Percentiles rank a stretch among this genome's conserved stretches.
Evolutionary conservation across 1,140 invertebrate genomes (phyloP).

Genomic region (Drosophila ironensis): DNA sequence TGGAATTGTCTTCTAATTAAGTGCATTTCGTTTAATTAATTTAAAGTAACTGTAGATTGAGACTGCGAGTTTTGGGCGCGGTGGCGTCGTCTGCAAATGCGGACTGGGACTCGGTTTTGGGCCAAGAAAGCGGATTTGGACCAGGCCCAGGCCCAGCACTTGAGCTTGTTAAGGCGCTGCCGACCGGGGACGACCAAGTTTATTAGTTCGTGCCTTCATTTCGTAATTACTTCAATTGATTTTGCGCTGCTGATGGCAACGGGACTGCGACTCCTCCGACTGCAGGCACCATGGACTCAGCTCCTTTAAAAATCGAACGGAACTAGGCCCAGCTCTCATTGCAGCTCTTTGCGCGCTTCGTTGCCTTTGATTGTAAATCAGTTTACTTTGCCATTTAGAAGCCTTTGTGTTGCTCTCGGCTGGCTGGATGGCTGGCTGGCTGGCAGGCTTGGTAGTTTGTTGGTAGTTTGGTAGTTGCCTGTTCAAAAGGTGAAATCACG

Average conservation of each 20-base stretch:
- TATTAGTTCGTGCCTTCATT: conserved; percentile 81
- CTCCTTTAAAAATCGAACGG: conserved; percentile 57
- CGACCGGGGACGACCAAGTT: conserved; percentile 70
- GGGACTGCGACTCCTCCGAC: conserved; percentile 8
- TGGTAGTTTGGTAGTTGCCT: conserved; percentile 39
- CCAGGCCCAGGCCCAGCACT: conserved; percentile 1
- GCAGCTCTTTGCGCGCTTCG: conserved; percentile 74
- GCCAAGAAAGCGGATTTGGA: conserved; percentile 1
- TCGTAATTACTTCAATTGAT: conserved; percentile 81
- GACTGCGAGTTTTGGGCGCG: conserved; percentile 58
- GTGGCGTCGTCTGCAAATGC: conserved; percentile 59
- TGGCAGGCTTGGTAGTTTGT: conserved; percentile 18
- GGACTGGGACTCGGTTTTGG: neutral
- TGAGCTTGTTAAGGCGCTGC: conserved; percentile 56
- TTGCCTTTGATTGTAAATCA: conserved; percentile 80
- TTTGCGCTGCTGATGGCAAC: conserved; percentile 76
- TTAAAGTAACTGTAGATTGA: conserved; percentile 80
- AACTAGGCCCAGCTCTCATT: conserved; percentile 46
- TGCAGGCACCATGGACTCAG: neutral
- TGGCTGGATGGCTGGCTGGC: conserved; percentile 15
- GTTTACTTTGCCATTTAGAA: conserved; percentile 81
- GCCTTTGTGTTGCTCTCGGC: conserved; percentile 60
- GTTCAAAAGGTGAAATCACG: conserved; percentile 79
- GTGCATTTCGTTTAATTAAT: conserved; percentile 80
- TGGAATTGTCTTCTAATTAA: conserved; percentile 75